Percentiles rank a stretch among this genome's conserved stretches.
These are phyloP conservation scores for Ricordea florida DNA, from an alignment of 92 coral and sea anemone genomes.

Conservation along the genomic window DNA sequence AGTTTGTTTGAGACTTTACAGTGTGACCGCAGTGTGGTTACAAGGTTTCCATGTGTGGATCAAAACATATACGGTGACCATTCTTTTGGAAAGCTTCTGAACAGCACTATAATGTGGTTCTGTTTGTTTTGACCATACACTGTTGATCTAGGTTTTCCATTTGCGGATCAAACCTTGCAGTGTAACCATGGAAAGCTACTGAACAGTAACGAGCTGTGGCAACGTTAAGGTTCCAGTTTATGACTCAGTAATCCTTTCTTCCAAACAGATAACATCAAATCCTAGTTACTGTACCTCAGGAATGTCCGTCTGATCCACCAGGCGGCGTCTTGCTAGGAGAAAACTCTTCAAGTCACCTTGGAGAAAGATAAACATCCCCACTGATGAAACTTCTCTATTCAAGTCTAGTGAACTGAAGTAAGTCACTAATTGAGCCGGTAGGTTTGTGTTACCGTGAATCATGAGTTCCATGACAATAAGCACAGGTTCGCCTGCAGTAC, in stretches of 20 bases:
- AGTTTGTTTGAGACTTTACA: not conserved
- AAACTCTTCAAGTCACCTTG: slow-evolving; percentile 79
- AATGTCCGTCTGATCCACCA: slow-evolving; percentile 49
- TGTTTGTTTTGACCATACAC: too few species aligned
- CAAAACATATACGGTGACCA: too few species aligned
- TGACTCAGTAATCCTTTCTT: too few species aligned
- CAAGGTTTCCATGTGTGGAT: too few species aligned
- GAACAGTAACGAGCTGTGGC: not conserved
- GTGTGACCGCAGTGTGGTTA: not conserved
- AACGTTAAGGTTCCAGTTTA: too few species aligned
- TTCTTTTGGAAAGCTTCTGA: too few species aligned
- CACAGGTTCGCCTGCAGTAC: slow-evolving; percentile 78
- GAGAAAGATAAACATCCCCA: not conserved
- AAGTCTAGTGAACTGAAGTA: not conserved
- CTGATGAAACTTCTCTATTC: not conserved
- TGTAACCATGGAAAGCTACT: too few species aligned
- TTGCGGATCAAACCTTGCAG: too few species aligned
- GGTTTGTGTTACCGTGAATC: slow-evolving; percentile 62
- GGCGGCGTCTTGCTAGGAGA: slow-evolving; percentile 72
- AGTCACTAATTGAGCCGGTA: not conserved
- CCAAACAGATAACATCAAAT: not conserved
- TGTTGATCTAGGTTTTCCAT: too few species aligned
- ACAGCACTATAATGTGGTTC: too few species aligned
- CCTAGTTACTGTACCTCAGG: slow-evolving; percentile 58
- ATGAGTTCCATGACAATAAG: slow-evolving; percentile 78